Conservation (phyloP, 2,797 vertebrate species). For the Peromyscus nudipes region DNA sequence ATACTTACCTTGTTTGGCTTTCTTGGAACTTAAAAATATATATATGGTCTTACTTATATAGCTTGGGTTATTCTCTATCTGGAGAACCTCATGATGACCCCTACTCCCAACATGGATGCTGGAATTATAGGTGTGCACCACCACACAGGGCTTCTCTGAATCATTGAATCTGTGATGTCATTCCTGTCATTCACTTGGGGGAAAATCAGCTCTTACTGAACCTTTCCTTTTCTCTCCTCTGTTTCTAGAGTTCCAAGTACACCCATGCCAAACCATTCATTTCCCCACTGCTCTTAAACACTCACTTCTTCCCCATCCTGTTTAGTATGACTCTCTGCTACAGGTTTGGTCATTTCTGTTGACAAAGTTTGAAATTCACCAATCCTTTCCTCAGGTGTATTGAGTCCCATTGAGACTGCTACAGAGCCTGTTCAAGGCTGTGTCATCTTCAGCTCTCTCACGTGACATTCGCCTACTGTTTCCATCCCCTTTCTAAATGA, state of each 20-base stretch:
- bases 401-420: not conserved
- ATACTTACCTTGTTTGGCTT: conserved; percentile 32
- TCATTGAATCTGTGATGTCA: not conserved
- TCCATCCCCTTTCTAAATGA: not conserved
- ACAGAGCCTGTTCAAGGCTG: not conserved
- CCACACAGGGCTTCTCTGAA: not conserved
- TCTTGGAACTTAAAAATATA: conserved; percentile 16
- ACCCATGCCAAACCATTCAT: not conserved
- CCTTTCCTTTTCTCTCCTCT: not conserved
- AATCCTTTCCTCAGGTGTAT: not conserved
- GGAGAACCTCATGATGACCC: not conserved
- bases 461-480: not conserved
- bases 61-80: not conserved
- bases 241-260: conserved; percentile 15
- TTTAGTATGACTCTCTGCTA: not conserved
- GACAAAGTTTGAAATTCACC: not conserved
- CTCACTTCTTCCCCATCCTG: not conserved
- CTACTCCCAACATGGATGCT: not conserved
- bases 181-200: not conserved
- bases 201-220: not conserved
- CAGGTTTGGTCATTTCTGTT: not conserved
- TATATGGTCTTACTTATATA: not conserved
- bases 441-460: conserved; percentile 10
- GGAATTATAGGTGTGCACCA: not conserved
- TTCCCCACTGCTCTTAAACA: not conserved